Evolutionary conservation across 2,797 vertebrate species (phyloP), one percentile per base, ranked within the genome.

Genomic region (Saxicola maurus): DNA sequence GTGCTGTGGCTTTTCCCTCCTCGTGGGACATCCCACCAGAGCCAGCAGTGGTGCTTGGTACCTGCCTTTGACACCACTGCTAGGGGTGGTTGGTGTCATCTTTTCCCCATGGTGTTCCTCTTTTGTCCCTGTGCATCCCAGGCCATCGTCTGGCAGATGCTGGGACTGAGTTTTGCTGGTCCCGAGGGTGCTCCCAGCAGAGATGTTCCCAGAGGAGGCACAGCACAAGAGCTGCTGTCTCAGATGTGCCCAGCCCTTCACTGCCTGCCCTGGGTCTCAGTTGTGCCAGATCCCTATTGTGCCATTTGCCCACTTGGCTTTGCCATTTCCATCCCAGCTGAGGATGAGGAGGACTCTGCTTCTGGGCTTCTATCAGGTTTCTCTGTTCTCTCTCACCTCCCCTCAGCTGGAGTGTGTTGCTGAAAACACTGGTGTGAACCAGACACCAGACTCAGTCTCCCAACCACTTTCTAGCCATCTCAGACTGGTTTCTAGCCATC

Each of bases 21-120:
- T 78, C 0, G 0, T 5, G 19, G 52, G 49, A 30, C 43, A 55
- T 52, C n/a, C 55, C 2, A 1, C 13, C 0, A 2, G 43, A 43
- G 66, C 42, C 6, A 15, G 56, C 27, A 46, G 9, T 8, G 14
- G 20, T 37, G 18, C 16, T n/a, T 46, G 19, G 23, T 6, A 3
- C 73, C 73, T 57, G 38, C 49, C 60, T 61, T 3, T 7, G 38
- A n/a, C 55, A 52, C 43, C 19, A 3, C 25, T 51, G 30, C 31
- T 1, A 0, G 11, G 21, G 9, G 1, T 11, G 7, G 10, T n/a
- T 60, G 27, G 51, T n/a, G 4, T 37, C 53, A 7, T 57, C 25
- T 38, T 53, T 51, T 61, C 20, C 51, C 25, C 14, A 6, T 4
- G 0, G 14, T 2, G 0, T 31, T 68, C 57, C 23, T 51, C 35